phyloP scores from a whole-genome alignment of 2,888 invertebrate genomes.

The Pyrocoelia pectoralis region DNA sequence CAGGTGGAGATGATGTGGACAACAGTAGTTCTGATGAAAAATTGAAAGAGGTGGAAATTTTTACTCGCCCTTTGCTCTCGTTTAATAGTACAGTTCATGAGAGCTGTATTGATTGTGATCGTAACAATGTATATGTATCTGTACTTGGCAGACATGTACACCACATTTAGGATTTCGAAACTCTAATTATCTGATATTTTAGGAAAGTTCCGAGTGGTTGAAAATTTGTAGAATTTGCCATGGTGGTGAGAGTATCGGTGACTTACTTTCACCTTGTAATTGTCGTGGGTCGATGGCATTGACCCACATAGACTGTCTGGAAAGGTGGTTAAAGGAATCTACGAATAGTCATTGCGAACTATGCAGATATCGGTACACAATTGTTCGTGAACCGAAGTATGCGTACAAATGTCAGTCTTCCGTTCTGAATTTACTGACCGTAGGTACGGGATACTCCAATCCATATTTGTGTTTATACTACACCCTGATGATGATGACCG shows the following conservation, averaged over 20 bases:
- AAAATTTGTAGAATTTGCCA: constrained; percentile 58
- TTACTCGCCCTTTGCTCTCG: constrained; percentile 50
- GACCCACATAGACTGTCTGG: constrained; percentile 66
- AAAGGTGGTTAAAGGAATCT: constrained; percentile 66
- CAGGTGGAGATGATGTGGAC: too few species aligned
- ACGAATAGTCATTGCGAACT: constrained; percentile 65
- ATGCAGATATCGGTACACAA: constrained; percentile 63
- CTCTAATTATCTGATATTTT: too few species aligned
- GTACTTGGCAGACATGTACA: constrained; percentile 45
- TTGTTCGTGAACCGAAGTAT: constrained; percentile 59
- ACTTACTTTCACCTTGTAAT: constrained; percentile 63
- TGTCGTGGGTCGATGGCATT: constrained; percentile 65
- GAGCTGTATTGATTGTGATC: constrained; percentile 46
- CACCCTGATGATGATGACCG: constrained; percentile 59
- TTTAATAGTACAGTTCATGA: constrained; percentile 52
- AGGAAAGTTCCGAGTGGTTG: constrained; percentile 41
- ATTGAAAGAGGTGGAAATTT: constrained; percentile 40
- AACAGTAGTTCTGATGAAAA: not conserved
- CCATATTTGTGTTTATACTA: constrained; percentile 58
- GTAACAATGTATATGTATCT: constrained; percentile 50
- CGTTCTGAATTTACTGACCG: not conserved
- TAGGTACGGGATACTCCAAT: constrained; percentile 53
- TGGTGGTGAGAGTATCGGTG: constrained; percentile 57
- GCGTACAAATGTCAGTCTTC: too few species aligned
- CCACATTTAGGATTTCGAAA: not conserved